Conservation (phyloP, 1,140 invertebrate species). For the Wasmannia auropunctata region DNA sequence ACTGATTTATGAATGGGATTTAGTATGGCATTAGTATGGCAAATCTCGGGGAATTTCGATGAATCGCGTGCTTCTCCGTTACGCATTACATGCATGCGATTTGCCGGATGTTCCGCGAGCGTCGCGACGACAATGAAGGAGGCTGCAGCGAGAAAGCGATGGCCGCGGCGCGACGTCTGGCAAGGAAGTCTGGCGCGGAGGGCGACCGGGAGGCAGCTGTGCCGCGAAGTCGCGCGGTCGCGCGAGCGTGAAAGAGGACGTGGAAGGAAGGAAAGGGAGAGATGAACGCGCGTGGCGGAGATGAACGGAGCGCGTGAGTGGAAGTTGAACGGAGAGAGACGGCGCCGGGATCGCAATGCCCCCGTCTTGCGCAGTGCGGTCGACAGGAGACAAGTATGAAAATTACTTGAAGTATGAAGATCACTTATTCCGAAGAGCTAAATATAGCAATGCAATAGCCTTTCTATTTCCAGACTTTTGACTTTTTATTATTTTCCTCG, state of each 20-base stretch:
- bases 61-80: neutral
- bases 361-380: neutral
- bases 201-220: conserved; percentile 35
- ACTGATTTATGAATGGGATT: neutral
- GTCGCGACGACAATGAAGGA: conserved; percentile 28
- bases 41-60: neutral
- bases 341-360: neutral
- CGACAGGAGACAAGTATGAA: neutral
- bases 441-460: neutral
- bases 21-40: no score
- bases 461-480: neutral
- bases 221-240: neutral
- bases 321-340: neutral
- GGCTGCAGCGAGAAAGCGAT: conserved; percentile 19
- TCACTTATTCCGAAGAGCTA: neutral
- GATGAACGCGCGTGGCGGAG: neutral
- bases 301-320: neutral
- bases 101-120: neutral
- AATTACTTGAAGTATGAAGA: neutral
- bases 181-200: conserved; percentile 23
- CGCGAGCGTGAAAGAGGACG: neutral
- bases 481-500: neutral
- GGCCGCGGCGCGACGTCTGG: conserved; percentile 34
- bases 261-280: neutral
- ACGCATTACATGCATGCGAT: no score